Base-by-base conservation (phyloP, 2,888 invertebrate species). In the Melipona bicolor region DNA sequence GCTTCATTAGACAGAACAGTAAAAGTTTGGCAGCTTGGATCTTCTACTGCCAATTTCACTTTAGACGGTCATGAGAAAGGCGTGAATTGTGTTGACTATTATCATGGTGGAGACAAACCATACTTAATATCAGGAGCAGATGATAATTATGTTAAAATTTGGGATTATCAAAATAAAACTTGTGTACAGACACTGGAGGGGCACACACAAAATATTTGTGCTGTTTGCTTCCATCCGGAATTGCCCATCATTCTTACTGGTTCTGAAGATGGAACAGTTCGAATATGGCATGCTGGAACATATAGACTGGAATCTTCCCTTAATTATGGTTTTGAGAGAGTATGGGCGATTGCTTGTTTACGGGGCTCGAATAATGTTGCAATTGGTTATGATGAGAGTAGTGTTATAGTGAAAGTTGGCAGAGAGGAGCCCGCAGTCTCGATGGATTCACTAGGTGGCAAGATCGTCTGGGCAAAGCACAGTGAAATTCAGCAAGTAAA, bases 81-180 rank as follows among this genome's bases (percentile, higher is more conserved):
- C 49, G 99, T 99, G 0, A 99, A 99, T 94, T 99, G 99, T 95
- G 98, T 99, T 0, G 99, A 99, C 95, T 99, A 99, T 93, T 99
- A 99, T 94, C 98, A 99, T 93, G 99, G 99, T 13, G 99, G 99
- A 9, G 99, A 99, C 94, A 99, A 99, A 92, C 99, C 99, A 0
- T 99, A 99, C 94, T 96, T 99, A 75, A 99, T 99, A 93, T 99
- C 99, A 73, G 99, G 99, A 4, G 99, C 99, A 50, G 99, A 99
- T 94, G 99, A 99, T 95, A 97, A 98, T 76, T 96, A 98, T 67
- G 99, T 99, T 11, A 99, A 99, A 95, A 99, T 99, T 91, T 99
- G 99, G 99, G 99, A 99, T 94, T 99, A 99, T 94, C 98, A 99
- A 95, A 99, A 99, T 95, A 99, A 99, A 95, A 99, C 99, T 0